Percentiles rank a stretch among this genome's conserved stretches.
phyloP scores from a whole-genome alignment of 2,113 vertebrate species.

The Chloropsis cyanopogon region DNA sequence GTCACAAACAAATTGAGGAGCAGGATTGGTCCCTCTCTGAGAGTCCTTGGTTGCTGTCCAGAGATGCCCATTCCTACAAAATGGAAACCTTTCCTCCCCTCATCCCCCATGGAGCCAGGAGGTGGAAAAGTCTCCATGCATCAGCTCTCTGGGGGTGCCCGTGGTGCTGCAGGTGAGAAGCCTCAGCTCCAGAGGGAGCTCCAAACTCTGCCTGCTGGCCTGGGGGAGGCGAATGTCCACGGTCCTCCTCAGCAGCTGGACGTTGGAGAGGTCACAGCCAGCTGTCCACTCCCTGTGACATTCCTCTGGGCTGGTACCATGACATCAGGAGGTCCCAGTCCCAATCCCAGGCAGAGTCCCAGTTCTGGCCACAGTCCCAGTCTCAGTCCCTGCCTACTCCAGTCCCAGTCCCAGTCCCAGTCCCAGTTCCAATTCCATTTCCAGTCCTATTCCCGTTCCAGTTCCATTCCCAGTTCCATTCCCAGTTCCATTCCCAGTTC shows the following conservation, averaged over 20 bases:
- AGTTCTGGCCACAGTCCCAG: accelerated
- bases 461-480: not conserved
- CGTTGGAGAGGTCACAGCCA: no score
- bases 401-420: accelerated
- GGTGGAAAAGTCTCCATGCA: not conserved
- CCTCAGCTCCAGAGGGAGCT: slow-evolving; percentile 25
- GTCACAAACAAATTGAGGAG: not conserved
- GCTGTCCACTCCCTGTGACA: not conserved
- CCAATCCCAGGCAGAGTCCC: not conserved
- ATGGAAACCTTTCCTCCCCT: not conserved
- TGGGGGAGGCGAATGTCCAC: not conserved
- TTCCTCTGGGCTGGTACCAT: accelerated
- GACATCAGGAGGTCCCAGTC: not conserved
- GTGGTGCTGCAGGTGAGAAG: not conserved
- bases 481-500: no score
- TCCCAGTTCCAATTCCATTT: not conserved
- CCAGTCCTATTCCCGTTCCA: accelerated
- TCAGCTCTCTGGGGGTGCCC: not conserved
- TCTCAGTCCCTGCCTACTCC: accelerated
- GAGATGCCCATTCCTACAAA: not conserved
- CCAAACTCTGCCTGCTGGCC: not conserved
- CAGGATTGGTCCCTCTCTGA: not conserved
- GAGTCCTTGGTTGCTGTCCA: not conserved
- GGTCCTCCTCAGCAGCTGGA: not conserved
- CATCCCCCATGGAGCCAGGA: not conserved